Conservation (phyloP, 2,888 invertebrate species). For the Suillia variegata region DNA sequence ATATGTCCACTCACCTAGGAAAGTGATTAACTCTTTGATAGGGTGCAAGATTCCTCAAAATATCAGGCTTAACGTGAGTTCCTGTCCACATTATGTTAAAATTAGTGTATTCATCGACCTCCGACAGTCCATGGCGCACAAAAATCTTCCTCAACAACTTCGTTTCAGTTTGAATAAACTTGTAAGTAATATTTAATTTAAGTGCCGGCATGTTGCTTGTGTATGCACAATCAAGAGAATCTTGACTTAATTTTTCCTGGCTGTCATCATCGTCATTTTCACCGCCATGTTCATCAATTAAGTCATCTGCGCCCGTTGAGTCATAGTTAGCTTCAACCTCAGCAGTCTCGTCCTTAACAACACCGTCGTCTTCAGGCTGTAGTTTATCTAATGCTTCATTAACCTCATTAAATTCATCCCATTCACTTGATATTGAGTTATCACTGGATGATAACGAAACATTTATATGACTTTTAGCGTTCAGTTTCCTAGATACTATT, state of each 20-base stretch:
- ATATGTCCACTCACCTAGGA: conserved; percentile 69
- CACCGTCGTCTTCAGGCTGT: conserved; percentile 19
- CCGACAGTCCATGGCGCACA: conserved; percentile 77
- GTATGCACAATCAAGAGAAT: conserved; percentile 38
- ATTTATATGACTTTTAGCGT: conserved; percentile 22
- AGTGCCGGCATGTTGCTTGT: conserved; percentile 68
- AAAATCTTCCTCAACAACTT: conserved; percentile 77
- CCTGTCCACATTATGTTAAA: conserved; percentile 94
- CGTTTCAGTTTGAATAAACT: conserved; percentile 81
- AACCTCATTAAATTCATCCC: conserved; percentile 49
- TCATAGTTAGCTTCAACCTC: too few species aligned
- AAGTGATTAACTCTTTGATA: conserved; percentile 96
- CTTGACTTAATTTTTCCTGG: conserved; percentile 11
- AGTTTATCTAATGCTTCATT: conserved; percentile 5
- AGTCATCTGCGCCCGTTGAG: conserved; percentile 14
- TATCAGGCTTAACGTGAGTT: conserved; percentile 88
- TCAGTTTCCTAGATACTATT: too few species aligned
- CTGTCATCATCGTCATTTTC: conserved; percentile 17
- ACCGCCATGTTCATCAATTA: conserved; percentile 33
- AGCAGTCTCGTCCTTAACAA: conserved; percentile 33
- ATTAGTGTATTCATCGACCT: conserved; percentile 72
- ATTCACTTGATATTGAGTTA: conserved; percentile 56
- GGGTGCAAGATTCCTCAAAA: conserved; percentile 77
- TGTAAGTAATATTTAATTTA: conserved; percentile 76
- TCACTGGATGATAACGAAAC: conserved; percentile 54